phyloP scores from a whole-genome alignment of 2,113 vertebrate genomes.

The Guaruba guarouba region DNA sequence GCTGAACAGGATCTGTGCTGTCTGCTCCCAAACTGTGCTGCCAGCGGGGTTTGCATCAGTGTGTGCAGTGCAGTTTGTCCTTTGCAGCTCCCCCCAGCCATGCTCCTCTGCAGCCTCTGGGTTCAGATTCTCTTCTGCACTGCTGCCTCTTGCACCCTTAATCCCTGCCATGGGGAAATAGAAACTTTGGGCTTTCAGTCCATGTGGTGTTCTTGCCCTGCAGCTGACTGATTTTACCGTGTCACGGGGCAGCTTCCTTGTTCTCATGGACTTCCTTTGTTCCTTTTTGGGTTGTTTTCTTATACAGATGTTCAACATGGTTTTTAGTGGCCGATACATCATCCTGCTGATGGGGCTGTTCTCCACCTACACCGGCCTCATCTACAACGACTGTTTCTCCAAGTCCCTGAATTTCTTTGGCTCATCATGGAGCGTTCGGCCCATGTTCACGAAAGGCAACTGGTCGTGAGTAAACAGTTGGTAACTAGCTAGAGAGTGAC shows the following conservation, averaged over 20 bases:
- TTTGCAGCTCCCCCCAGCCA: not conserved
- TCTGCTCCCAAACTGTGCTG: not conserved
- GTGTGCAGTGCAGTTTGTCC: not conserved
- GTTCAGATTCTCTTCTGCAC: not conserved
- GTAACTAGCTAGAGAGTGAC: not conserved
- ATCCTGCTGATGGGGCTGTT: constrained; percentile 97
- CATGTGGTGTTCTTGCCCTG: not conserved
- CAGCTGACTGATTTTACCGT: not conserved
- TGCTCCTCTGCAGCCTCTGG: not conserved
- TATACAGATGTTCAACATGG: constrained; percentile 89
- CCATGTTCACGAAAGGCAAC: constrained; percentile 88
- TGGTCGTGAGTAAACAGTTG: constrained; percentile 88
- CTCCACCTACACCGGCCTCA: constrained; percentile 95
- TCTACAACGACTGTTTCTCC: constrained; percentile 99
- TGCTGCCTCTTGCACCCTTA: not conserved
- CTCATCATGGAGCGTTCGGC: constrained; percentile 92
- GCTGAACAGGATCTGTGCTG: not conserved
- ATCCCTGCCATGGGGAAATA: not conserved
- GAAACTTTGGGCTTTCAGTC: not conserved
- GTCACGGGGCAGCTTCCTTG: not conserved
- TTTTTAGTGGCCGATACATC: constrained; percentile 95
- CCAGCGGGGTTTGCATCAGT: not conserved
- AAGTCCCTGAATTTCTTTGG: constrained; percentile 94
- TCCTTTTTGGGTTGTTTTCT: not conserved
- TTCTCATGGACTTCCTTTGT: not conserved